These are phyloP conservation scores for Phylloscopus whistleri DNA, from an alignment of 2,113 vertebrate genomes.

Conservation along the genomic window DNA sequence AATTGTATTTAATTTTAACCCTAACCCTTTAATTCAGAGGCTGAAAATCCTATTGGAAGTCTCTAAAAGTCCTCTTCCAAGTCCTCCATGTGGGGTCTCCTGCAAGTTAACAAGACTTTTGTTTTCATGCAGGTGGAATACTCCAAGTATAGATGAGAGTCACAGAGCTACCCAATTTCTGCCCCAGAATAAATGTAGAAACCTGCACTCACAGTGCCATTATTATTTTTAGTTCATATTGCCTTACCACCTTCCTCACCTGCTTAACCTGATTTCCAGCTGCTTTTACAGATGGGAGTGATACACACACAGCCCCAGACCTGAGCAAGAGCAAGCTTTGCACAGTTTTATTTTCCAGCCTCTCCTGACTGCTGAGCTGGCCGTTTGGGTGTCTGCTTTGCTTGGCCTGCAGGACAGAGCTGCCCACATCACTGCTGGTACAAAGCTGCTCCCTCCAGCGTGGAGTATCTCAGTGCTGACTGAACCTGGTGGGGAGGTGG, in stretches of 20 bases:
- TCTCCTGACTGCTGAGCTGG: background rate
- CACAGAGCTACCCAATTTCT: background rate
- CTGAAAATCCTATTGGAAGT: background rate
- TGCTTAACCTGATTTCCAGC: background rate
- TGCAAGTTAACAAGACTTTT: background rate
- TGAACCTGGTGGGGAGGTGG: background rate
- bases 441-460: background rate
- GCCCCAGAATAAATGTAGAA: background rate
- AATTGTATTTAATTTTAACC: background rate
- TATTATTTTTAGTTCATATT: slow-evolving; percentile 7
- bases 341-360: background rate
- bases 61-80: background rate
- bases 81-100: background rate
- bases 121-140: background rate
- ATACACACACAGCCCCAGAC: background rate
- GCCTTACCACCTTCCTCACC: background rate
- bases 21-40: background rate
- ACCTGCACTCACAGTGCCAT: background rate
- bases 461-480: background rate
- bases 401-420: background rate
- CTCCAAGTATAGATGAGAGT: background rate
- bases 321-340: background rate
- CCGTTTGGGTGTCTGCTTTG: background rate
- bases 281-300: background rate
- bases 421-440: rapidly evolving